Evolutionary conservation across 2,888 invertebrate species (phyloP).

Genomic region (Agelastica alni): DNA sequence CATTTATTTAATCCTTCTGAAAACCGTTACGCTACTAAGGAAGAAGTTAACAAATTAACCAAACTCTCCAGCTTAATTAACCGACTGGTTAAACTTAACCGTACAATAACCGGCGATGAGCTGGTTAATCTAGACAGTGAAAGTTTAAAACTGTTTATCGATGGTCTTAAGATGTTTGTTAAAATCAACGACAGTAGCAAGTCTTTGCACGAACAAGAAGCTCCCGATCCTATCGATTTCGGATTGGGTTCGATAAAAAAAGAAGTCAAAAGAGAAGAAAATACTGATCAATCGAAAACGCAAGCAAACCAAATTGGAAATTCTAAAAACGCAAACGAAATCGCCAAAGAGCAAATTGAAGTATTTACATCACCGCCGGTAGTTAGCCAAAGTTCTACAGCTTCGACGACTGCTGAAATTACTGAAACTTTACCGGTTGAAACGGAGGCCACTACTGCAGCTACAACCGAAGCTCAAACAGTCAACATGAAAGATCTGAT

Average conservation of each 20-base stretch:
- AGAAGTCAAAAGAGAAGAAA: conserved; percentile 60
- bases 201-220: conserved; percentile 47
- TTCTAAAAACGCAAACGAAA: no score
- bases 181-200: conserved; percentile 28
- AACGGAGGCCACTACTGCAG: conserved; percentile 33
- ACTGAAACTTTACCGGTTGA: conserved; percentile 16
- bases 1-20: conserved; percentile 50
- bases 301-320: no score
- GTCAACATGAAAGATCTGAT: conserved; percentile 70
- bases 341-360: no score
- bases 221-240: conserved; percentile 55
- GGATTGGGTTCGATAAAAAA: conserved; percentile 53
- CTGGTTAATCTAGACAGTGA: conserved; percentile 53
- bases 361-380: not conserved
- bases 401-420: not conserved
- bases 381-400: conserved; percentile 16
- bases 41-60: conserved; percentile 59
- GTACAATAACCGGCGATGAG: conserved; percentile 55
- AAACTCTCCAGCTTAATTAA: conserved; percentile 59
- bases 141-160: conserved; percentile 49
- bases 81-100: conserved; percentile 54
- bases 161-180: conserved; percentile 43
- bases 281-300: conserved; percentile 24
- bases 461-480: conserved; percentile 46
- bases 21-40: conserved; percentile 52